Evolutionary conservation across 2,797 vertebrate species (phyloP).

Genomic region (Petrocephalus schoutedeni): DNA sequence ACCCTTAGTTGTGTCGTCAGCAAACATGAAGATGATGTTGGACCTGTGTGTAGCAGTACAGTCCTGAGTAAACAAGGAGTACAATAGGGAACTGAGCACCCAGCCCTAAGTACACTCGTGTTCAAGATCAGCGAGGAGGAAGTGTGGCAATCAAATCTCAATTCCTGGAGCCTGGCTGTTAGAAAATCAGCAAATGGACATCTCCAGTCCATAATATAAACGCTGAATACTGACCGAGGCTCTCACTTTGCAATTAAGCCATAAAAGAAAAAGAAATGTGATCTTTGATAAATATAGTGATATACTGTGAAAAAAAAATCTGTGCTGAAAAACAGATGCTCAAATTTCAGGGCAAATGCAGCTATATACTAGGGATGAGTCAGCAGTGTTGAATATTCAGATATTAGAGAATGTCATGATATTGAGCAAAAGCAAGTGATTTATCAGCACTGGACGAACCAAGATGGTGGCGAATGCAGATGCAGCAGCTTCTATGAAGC

Average conservation of each 20-base stretch:
- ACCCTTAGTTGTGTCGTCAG: too few species aligned
- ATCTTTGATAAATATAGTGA: not conserved
- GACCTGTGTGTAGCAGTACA: too few species aligned
- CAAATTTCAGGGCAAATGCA: not conserved
- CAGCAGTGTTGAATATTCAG: not conserved
- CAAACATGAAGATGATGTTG: too few species aligned
- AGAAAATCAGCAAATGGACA: too few species aligned
- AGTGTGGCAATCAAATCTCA: too few species aligned
- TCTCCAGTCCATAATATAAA: too few species aligned
- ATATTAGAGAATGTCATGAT: not conserved
- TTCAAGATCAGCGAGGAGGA: too few species aligned
- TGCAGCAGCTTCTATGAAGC: not conserved
- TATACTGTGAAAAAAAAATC: not conserved
- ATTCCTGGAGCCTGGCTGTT: too few species aligned
- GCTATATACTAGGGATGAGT: not conserved
- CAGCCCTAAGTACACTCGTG: too few species aligned
- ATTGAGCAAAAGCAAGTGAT: not conserved
- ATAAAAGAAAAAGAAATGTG: not conserved
- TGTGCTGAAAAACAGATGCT: not conserved
- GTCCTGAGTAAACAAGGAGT: too few species aligned
- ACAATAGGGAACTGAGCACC: too few species aligned
- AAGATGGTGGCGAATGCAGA: not conserved
- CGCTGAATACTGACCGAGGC: not conserved
- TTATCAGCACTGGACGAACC: not conserved
- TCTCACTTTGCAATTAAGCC: not conserved